Evolutionary conservation across 2,113 vertebrate genomes (phyloP), one percentile per base, ranked within the genome.

Genomic region (Notarius quadriscutis): DNA sequence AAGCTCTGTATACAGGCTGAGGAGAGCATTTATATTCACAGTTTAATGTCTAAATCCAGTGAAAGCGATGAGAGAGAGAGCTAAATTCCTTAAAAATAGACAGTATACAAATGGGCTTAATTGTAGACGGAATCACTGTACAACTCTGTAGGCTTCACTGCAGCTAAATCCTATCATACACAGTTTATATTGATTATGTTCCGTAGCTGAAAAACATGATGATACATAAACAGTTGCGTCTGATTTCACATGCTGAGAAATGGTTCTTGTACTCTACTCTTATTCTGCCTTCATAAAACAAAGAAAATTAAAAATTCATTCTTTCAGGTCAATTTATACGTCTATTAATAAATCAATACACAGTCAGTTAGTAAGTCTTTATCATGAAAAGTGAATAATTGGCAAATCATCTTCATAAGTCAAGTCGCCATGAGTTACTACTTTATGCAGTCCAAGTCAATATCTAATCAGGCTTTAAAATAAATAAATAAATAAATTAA

Each of bases 31-130:
- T 91, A 87, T 88, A 83, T 84, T 34, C 87, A 30, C 1, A 67
- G 14, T 82, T 87, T 89, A 89, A 91, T 92, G 91, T 93, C 87
- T 83, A 92, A 92, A 91, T 91, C 90, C 86, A 25, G n/a, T 65
- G 4, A 34, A 69, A 3, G 15, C 74, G 41, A 78, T 12, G 18
- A 69, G 25, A 25, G 57, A 50, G 6, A 85, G 69, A 10, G 69
- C 58, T 62, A 22, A 7, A 51, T 75, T 75, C 41, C 41, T 22
- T 25, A 22, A 25, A 53, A 77, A n/a, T 51, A 51, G 48, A 77
- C 25, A 15, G 50, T 15, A 53, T 15, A 27, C 22, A n/a, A 53
- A n/a, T 55, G 11, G 12, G 25, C 6, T 53, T 78, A 27, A 78
- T 7, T n/a, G 75, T 78, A 55, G 5, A 78, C 65, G 12, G 18